Percentiles rank a stretch among this genome's conserved stretches.
phyloP scores from a whole-genome alignment of 2,797 vertebrate species.

The Hypotaenidia okinawae region DNA sequence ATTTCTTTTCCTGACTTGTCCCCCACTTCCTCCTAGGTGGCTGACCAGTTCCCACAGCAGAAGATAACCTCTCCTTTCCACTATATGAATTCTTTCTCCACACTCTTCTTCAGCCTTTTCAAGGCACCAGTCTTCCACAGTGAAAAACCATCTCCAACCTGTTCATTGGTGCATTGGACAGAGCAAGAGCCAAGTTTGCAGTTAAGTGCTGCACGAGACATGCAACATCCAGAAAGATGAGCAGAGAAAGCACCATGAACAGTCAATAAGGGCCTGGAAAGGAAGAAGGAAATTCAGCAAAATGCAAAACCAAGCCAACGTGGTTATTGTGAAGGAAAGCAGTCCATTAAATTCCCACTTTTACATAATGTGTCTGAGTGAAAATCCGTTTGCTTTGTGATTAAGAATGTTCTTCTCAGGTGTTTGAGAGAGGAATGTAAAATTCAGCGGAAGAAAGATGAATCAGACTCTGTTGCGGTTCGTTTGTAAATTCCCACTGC shows the following conservation, averaged over 20 bases:
- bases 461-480: conserved; percentile 70
- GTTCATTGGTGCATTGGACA: neutral
- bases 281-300: neutral
- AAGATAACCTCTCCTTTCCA: neutral
- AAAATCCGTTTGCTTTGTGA: conserved; percentile 28
- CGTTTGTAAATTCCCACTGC: conserved; percentile 64
- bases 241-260: neutral
- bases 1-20: neutral
- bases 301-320: neutral
- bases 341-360: conserved; percentile 38
- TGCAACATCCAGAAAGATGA: neutral
- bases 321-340: neutral
- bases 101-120: neutral
- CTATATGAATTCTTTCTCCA: neutral
- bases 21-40: neutral
- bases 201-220: neutral
- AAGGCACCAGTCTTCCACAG: neutral
- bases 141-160: neutral
- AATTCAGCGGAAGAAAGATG: conserved; percentile 53
- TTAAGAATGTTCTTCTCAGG: conserved; percentile 65
- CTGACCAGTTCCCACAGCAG: neutral
- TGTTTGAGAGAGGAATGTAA: conserved; percentile 58
- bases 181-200: neutral
- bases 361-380: neutral
- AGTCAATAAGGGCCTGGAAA: neutral